A percentile compares a stretch with the other conserved stretches of the same genome.
Evolutionary conservation across 2,888 invertebrate genomes (phyloP).

Genomic region (Adineta ricciae): DNA sequence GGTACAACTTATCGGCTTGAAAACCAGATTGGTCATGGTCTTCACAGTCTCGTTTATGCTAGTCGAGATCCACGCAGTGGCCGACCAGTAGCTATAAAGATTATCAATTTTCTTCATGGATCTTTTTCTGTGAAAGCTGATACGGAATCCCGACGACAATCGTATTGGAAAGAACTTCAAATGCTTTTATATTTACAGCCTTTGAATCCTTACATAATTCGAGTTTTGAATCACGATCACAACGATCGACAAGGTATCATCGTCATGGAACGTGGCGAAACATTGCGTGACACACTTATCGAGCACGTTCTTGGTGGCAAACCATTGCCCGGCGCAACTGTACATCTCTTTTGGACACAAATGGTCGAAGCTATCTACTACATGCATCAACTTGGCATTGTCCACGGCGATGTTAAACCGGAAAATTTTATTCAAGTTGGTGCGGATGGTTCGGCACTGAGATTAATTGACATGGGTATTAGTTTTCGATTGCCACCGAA

Average conservation of each 20-base stretch:
- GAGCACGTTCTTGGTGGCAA: not conserved
- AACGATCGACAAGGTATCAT: not conserved
- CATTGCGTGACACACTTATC: not conserved
- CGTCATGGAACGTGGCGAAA: conserved; percentile 17
- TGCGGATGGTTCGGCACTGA: not conserved
- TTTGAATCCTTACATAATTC: conserved; percentile 14
- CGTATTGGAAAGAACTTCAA: not conserved
- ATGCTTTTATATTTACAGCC: not conserved
- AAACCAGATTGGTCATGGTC: not conserved
- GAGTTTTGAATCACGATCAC: not conserved
- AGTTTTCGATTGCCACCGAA: conserved; percentile 3
- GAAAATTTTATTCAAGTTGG: conserved; percentile 18
- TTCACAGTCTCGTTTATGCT: conserved; percentile 3
- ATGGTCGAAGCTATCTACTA: conserved; percentile 17
- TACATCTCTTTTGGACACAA: not conserved
- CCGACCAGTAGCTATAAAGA: not conserved
- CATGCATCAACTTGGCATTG: not conserved
- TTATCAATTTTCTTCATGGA: not conserved
- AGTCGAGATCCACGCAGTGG: not conserved
- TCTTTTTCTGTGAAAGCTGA: not conserved
- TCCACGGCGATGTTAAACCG: not conserved
- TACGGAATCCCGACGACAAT: not conserved
- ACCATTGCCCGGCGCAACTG: not conserved
- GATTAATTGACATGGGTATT: conserved; percentile 16
- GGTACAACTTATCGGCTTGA: not conserved